Conservation (phyloP, 1,140 invertebrate genomes). For the Drosophila guanche region DNA sequence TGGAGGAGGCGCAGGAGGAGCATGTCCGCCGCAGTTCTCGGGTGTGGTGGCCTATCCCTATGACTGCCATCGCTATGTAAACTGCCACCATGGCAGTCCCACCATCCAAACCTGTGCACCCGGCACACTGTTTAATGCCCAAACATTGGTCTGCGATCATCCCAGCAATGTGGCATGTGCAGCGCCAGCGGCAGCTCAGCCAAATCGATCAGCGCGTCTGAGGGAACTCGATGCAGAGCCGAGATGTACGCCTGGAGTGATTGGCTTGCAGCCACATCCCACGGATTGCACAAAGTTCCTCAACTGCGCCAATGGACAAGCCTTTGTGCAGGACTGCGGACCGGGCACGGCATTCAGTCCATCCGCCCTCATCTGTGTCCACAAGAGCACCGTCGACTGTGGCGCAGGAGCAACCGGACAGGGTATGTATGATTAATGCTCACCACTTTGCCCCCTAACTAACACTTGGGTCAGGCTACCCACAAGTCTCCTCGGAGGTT, state of each 20-base stretch:
- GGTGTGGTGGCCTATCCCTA: conserved; percentile 86
- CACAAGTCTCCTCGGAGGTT: background rate
- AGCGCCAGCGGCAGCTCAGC: background rate
- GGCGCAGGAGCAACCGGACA: conserved; percentile 16
- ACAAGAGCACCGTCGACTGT: conserved; percentile 86
- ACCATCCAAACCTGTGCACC: conserved; percentile 86
- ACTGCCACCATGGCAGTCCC: conserved; percentile 87
- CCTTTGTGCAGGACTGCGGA: conserved; percentile 87
- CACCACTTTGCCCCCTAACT: conserved; percentile 17
- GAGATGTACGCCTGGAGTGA: conserved; percentile 83
- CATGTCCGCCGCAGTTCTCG: conserved; percentile 85
- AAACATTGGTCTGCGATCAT: conserved; percentile 87
- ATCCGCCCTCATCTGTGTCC: conserved; percentile 85
- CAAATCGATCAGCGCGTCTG: conserved; percentile 45
- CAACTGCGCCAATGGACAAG: conserved; percentile 86
- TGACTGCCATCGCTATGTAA: conserved; percentile 88
- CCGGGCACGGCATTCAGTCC: conserved; percentile 88
- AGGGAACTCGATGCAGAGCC: conserved; percentile 35
- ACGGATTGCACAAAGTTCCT: conserved; percentile 87
- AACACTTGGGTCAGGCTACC: conserved; percentile 45
- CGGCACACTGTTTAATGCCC: conserved; percentile 88
- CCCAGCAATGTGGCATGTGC: conserved; percentile 65
- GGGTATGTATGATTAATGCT: conserved; percentile 36
- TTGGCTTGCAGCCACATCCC: conserved; percentile 86
- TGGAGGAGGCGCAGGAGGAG: no score